phyloP scores from a whole-genome alignment of 2,888 invertebrate species.

The Cryptophagus acutangulus region DNA sequence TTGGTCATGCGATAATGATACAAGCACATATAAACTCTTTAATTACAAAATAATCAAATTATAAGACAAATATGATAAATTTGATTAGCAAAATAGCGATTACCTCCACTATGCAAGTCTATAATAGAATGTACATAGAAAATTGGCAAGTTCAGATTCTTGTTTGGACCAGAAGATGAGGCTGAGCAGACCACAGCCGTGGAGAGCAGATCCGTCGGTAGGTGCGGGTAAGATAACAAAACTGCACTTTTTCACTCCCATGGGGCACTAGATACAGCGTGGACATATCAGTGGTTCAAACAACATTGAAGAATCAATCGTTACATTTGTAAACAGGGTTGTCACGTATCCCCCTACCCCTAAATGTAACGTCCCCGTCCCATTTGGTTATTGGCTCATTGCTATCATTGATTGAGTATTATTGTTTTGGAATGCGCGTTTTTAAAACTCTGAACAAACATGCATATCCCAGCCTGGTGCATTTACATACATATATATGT shows the following conservation, averaged over 20 bases:
- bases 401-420: slow-evolving; percentile 52
- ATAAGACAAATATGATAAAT: too few species aligned
- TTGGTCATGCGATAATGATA: too few species aligned
- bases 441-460: slow-evolving; percentile 50
- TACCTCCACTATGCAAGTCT: too few species aligned
- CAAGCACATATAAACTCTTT: too few species aligned
- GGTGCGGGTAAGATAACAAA: slow-evolving; percentile 1
- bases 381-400: slow-evolving; percentile 52
- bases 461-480: slow-evolving; percentile 31
- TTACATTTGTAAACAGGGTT: slow-evolving; percentile 52
- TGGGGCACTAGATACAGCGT: slow-evolving; percentile 39
- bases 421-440: slow-evolving; percentile 52
- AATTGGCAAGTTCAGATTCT: too few species aligned
- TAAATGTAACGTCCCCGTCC: slow-evolving; percentile 44
- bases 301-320: slow-evolving; percentile 51
- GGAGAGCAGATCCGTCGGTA: not conserved
- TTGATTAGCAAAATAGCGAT: too few species aligned
- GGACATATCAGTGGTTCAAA: slow-evolving; percentile 47
- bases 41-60: too few species aligned
- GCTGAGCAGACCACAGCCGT: too few species aligned
- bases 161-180: too few species aligned
- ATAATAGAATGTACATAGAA: too few species aligned
- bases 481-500: slow-evolving; percentile 20
- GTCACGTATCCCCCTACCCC: slow-evolving; percentile 47
- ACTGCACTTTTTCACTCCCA: slow-evolving; percentile 34